Evolutionary conservation across 1,140 invertebrate species (phyloP).

Genomic region (Drosophila varians): DNA sequence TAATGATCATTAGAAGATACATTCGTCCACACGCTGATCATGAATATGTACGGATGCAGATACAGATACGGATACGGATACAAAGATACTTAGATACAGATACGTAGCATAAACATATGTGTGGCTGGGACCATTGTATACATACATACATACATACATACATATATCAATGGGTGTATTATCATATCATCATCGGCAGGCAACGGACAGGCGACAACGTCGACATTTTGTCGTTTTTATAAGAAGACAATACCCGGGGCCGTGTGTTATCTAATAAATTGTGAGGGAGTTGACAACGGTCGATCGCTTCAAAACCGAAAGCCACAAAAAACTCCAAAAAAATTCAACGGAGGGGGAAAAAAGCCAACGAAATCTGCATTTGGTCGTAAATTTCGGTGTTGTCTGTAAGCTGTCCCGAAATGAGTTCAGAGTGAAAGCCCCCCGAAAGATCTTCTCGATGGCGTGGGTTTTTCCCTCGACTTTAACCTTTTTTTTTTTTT

Average conservation of each 20-base stretch:
- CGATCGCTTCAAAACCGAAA: conserved; percentile 18
- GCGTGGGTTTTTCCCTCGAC: conserved; percentile 70
- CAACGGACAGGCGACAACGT: conserved; percentile 66
- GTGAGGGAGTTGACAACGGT: conserved; percentile 71
- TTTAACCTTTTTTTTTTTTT: conserved; percentile 9
- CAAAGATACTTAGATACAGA: not conserved
- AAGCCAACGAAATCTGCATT: conserved; percentile 59
- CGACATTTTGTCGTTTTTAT: conserved; percentile 73
- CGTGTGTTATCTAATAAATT: conserved; percentile 74
- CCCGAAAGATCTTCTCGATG: conserved; percentile 31
- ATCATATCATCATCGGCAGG: conserved; percentile 68
- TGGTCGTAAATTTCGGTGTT: conserved; percentile 56
- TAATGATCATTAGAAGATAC: conserved; percentile 65
- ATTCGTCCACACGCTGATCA: conserved; percentile 37
- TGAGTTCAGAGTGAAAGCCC: conserved; percentile 75
- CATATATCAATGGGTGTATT: conserved; percentile 58
- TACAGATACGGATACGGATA: conserved; percentile 10
- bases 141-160: too few relatives aligned
- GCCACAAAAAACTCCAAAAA: not conserved
- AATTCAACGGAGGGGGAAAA: conserved; percentile 13
- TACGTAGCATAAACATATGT: conserved; percentile 26
- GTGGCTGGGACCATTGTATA: conserved; percentile 38
- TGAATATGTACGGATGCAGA: conserved; percentile 13
- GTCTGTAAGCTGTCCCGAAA: conserved; percentile 57
- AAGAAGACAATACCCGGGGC: conserved; percentile 65